Conservation (phyloP, 1,140 invertebrate genomes). For the Ditylenchus dipsaci region DNA sequence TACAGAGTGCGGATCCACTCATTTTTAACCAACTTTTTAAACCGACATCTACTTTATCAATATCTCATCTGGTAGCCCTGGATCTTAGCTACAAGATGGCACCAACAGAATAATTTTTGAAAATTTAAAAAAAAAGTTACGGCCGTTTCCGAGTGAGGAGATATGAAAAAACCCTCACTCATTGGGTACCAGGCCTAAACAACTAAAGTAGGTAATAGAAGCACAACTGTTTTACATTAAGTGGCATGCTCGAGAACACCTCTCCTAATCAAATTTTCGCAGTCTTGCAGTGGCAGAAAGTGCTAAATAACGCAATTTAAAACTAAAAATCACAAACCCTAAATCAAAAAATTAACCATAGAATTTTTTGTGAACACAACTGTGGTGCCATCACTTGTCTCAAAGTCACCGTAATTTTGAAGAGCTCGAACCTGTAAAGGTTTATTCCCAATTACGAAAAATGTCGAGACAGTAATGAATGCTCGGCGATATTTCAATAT, state of each 20-base stretch:
- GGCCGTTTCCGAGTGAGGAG: too few relatives aligned
- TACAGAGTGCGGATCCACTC: too few relatives aligned
- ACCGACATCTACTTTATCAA: too few relatives aligned
- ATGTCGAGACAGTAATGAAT: not conserved
- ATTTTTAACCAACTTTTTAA: too few relatives aligned
- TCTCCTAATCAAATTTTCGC: slow-evolving; percentile 34
- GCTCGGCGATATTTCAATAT: not conserved
- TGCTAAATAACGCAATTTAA: slow-evolving; percentile 15
- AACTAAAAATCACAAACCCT: slow-evolving; percentile 1
- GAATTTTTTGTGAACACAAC: slow-evolving; percentile 84
- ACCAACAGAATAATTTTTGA: too few relatives aligned
- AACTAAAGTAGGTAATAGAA: too few relatives aligned
- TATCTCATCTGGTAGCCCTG: too few relatives aligned
- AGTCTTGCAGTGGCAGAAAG: slow-evolving; percentile 34
- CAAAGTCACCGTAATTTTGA: slow-evolving; percentile 83
- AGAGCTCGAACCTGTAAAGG: slow-evolving; percentile 66
- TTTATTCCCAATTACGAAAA: not conserved
- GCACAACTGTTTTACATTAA: not conserved
- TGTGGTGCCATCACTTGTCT: slow-evolving; percentile 83
- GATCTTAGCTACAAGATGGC: too few relatives aligned
- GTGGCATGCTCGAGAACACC: slow-evolving; percentile 32
- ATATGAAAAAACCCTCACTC: too few relatives aligned
- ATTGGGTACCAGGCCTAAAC: too few relatives aligned
- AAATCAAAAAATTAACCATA: slow-evolving; percentile 59
- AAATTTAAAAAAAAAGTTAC: too few relatives aligned